Percentiles rank a stretch among this genome's conserved stretches.
These are phyloP conservation scores for Hybognathus amarus DNA, from an alignment of 2,797 vertebrate genomes.

Conservation along the genomic window DNA sequence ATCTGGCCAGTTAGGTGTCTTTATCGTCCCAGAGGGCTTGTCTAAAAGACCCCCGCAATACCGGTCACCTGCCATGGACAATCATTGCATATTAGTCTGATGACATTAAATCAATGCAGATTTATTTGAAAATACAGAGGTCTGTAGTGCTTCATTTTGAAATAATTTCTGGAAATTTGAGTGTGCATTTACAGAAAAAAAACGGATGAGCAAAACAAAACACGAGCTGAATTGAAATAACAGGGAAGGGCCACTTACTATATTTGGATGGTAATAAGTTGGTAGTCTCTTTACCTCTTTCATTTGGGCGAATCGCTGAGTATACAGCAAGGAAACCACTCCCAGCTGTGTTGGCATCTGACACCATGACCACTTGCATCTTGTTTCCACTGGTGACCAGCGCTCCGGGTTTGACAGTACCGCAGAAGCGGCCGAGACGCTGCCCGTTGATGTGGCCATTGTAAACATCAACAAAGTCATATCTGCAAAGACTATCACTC, in stretches of 20 bases:
- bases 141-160: not conserved
- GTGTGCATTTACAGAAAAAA: not conserved
- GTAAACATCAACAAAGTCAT: slow-evolving; percentile 86
- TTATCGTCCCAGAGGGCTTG: slow-evolving; percentile 81
- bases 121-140: not conserved
- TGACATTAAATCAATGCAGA: not conserved
- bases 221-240: slow-evolving; percentile 9
- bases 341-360: slow-evolving; percentile 86
- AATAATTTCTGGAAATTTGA: not conserved
- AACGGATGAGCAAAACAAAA: slow-evolving; percentile 14
- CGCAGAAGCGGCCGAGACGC: slow-evolving; percentile 85
- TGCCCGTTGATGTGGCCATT: slow-evolving; percentile 77
- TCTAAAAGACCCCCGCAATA: slow-evolving; percentile 87
- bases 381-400: slow-evolving; percentile 84
- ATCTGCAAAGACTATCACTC: slow-evolving; percentile 82
- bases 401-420: slow-evolving; percentile 79
- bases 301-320: slow-evolving; percentile 80
- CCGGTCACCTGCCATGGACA: slow-evolving; percentile 74
- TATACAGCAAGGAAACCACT: slow-evolving; percentile 86
- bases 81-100: not conserved
- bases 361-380: slow-evolving; percentile 87
- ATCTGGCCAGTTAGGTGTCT: slow-evolving; percentile 88
- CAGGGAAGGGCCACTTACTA: slow-evolving; percentile 34
- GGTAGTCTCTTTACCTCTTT: slow-evolving; percentile 77
- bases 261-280: slow-evolving; percentile 43